Evolutionary conservation across 2,113 vertebrate genomes (phyloP).

Genomic region (Eulemur rufifrons): DNA sequence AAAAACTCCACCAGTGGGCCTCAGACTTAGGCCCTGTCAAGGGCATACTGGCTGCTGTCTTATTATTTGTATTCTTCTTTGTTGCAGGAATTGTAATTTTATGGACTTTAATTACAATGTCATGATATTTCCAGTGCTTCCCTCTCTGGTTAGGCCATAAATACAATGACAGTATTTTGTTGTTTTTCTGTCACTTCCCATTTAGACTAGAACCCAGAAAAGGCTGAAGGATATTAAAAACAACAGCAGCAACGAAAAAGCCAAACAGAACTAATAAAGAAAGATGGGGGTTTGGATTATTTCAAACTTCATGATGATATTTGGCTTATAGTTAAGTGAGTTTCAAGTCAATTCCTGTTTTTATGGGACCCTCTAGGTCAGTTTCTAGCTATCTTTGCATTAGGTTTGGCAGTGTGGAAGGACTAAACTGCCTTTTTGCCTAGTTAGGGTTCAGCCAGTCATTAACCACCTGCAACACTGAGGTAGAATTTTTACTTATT

Average conservation of each 20-base stretch:
- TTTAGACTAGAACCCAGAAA: slow-evolving; percentile 30
- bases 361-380: neutral
- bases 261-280: slow-evolving; percentile 33
- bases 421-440: neutral
- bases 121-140: slow-evolving; percentile 47
- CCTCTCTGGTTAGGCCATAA: slow-evolving; percentile 58
- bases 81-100: slow-evolving; percentile 55
- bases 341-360: slow-evolving; percentile 52
- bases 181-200: slow-evolving; percentile 43
- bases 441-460: slow-evolving; percentile 9
- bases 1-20: neutral
- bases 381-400: slow-evolving; percentile 47
- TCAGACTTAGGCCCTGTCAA: slow-evolving; percentile 37
- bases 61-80: slow-evolving; percentile 56
- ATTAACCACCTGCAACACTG: neutral
- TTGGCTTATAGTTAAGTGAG: slow-evolving; percentile 33
- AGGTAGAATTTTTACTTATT: slow-evolving; percentile 54
- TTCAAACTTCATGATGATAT: slow-evolving; percentile 18
- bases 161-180: slow-evolving; percentile 28
- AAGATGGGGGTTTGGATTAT: neutral
- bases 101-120: slow-evolving; percentile 60
- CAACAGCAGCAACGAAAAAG: neutral
- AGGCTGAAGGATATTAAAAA: slow-evolving; percentile 20
- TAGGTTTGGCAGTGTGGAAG: slow-evolving; percentile 23
- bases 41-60: neutral